A percentile compares a stretch with the other conserved stretches of the same genome.
Conservation (phyloP, 2,113 vertebrate genomes). For the Chlorodrepanis virens region DNA sequence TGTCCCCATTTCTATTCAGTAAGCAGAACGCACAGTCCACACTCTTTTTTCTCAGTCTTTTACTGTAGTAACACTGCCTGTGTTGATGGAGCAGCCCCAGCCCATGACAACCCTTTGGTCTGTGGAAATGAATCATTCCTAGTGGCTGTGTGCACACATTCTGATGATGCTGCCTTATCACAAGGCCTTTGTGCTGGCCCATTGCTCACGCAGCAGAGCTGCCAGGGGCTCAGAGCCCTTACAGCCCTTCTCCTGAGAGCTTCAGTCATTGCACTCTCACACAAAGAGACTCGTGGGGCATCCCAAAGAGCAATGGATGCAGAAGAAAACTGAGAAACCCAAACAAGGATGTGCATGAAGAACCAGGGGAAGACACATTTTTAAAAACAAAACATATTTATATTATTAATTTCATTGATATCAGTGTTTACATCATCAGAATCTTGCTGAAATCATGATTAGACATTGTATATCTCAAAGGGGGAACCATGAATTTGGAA, state of each 20-base stretch:
- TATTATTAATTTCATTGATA: background rate
- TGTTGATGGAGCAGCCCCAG: background rate
- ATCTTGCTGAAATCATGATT: background rate
- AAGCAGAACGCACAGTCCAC: background rate
- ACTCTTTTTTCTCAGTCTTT: background rate
- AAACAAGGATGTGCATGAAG: background rate
- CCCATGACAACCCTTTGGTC: background rate
- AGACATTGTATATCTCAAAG: background rate
- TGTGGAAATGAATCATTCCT: background rate
- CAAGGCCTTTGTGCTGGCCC: background rate
- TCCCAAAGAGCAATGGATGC: background rate
- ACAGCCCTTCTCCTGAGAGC: background rate
- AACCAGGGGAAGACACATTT: background rate
- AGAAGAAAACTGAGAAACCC: background rate
- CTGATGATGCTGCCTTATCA: background rate
- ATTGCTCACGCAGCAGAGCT: background rate
- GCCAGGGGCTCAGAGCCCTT: background rate
- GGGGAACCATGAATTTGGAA: background rate
- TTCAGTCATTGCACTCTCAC: background rate
- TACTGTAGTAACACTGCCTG: background rate
- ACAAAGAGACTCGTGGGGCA: background rate
- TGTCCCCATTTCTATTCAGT: background rate
- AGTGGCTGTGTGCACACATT: background rate
- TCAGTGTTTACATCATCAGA: background rate
- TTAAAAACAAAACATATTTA: background rate